A percentile compares a stretch with the other conserved stretches of the same genome.
phyloP scores from a whole-genome alignment of 1,140 invertebrate genomes.

The Pentalonia nigronervosa region DNA sequence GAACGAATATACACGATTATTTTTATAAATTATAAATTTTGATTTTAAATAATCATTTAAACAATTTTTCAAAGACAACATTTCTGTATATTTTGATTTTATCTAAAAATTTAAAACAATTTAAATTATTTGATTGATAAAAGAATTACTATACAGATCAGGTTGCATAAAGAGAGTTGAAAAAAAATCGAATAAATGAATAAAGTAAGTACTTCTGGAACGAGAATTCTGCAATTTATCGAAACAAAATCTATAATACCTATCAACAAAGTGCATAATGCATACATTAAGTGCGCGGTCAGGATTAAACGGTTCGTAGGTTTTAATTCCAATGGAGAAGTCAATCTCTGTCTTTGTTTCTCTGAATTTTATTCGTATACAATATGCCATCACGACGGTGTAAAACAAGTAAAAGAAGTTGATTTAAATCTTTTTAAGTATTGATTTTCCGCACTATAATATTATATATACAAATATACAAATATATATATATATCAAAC shows the following conservation, averaged over 20 bases:
- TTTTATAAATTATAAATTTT: background rate
- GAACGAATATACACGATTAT: background rate
- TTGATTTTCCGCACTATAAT: background rate
- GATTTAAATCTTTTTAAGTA: background rate
- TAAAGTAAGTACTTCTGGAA: background rate
- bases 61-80: background rate
- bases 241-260: background rate
- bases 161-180: background rate
- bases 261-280: background rate
- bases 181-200: background rate
- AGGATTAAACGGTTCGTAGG: background rate
- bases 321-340: background rate
- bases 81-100: background rate
- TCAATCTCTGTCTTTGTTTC: background rate
- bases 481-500: background rate
- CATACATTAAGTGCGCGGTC: background rate
- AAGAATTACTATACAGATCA: background rate
- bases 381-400: background rate
- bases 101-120: background rate
- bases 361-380: background rate
- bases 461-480: background rate
- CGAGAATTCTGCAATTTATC: background rate
- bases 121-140: background rate
- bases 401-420: background rate
- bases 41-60: background rate